Evolutionary conservation across 2,888 invertebrate species (phyloP).

Genomic region (Agriopis marginaria): DNA sequence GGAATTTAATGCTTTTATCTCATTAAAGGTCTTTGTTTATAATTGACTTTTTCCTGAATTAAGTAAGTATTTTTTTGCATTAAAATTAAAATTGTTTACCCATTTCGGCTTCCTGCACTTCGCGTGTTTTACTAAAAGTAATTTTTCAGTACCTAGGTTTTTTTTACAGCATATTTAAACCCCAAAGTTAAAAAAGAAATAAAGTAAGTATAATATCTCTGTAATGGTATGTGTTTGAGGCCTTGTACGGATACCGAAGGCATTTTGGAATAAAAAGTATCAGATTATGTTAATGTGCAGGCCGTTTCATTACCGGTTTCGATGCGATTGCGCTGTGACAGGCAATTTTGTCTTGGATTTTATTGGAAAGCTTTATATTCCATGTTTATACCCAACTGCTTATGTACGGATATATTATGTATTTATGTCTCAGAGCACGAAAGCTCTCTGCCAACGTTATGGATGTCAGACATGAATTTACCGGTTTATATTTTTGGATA

Average conservation of each 20-base stretch:
- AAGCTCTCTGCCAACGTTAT: constrained; percentile 36
- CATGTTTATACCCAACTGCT: constrained; percentile 50
- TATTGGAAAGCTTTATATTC: constrained; percentile 65
- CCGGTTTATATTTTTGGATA: constrained; percentile 39
- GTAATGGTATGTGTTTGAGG: constrained; percentile 36
- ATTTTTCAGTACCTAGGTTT: neutral
- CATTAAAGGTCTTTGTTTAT: neutral
- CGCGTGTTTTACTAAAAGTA: neutral
- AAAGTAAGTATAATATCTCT: constrained; percentile 19
- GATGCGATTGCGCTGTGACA: constrained; percentile 52
- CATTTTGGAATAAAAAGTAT: constrained; percentile 47
- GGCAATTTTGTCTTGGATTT: constrained; percentile 62
- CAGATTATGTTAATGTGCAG: constrained; percentile 49
- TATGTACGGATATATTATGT: constrained; percentile 45
- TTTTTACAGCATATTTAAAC: neutral
- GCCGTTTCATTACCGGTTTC: constrained; percentile 65
- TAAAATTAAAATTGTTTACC: neutral
- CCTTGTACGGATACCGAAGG: constrained; percentile 38
- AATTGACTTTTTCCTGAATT: neutral
- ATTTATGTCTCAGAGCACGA: constrained; percentile 42
- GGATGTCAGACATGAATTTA: constrained; percentile 36
- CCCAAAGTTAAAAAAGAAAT: constrained; percentile 13
- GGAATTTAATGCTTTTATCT: neutral
- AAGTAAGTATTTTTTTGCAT: neutral
- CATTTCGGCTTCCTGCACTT: neutral